phyloP scores from a whole-genome alignment of 2,888 invertebrate genomes.

The Branchellion lobata region DNA sequence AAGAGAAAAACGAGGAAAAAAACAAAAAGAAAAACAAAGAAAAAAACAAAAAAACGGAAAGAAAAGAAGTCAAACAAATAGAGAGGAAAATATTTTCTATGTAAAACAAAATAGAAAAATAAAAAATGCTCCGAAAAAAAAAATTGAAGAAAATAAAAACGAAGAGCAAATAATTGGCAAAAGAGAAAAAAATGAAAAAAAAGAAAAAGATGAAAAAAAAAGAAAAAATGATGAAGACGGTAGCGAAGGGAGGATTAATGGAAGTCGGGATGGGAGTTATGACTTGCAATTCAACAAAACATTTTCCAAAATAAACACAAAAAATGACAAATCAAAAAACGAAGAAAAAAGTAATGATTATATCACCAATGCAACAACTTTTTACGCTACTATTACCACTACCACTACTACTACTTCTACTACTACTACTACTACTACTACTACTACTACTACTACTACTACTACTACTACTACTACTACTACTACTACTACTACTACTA shows the following conservation, averaged over 20 bases:
- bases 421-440: constrained; percentile 9
- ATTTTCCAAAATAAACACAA: too few relatives aligned
- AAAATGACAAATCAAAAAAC: too few relatives aligned
- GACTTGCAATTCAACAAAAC: too few relatives aligned
- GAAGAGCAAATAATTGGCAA: too few relatives aligned
- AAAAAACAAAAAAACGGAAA: background rate
- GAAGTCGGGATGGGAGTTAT: background rate
- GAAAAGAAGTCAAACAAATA: background rate
- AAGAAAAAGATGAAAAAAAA: too few relatives aligned
- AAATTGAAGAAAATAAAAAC: too few relatives aligned
- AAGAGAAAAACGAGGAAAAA: background rate
- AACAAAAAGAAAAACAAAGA: background rate
- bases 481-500: constrained; percentile 9
- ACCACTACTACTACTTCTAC: constrained; percentile 2
- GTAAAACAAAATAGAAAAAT: background rate
- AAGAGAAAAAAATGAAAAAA: too few relatives aligned
- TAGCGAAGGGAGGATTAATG: too few relatives aligned
- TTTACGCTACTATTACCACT: background rate
- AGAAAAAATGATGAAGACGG: too few relatives aligned
- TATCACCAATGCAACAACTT: too few relatives aligned
- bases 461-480: constrained; percentile 9
- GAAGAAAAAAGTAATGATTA: too few relatives aligned
- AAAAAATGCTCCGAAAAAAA: background rate
- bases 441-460: constrained; percentile 9
- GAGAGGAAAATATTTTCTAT: background rate